These are phyloP conservation scores for Nomada flava DNA, from an alignment of 2,888 invertebrate species.

Conservation along the genomic window DNA sequence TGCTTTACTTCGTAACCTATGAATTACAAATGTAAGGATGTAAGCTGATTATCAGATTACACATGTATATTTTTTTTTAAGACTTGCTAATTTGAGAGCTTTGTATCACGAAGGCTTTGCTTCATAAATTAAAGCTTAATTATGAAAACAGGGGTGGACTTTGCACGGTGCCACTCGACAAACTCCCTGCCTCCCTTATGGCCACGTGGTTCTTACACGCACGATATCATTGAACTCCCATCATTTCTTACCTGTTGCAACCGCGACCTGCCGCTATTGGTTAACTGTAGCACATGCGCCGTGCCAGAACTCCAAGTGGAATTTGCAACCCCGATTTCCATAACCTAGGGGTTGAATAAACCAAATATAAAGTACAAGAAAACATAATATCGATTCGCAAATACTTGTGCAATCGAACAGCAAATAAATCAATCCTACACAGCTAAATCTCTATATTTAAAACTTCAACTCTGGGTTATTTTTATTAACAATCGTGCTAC, in stretches of 20 bases:
- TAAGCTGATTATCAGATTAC: not conserved
- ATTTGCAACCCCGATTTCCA: not conserved
- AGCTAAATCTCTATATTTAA: too few species aligned
- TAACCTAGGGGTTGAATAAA: conserved; percentile 25
- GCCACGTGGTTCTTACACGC: conserved; percentile 39
- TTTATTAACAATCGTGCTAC: too few species aligned
- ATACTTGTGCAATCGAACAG: not conserved
- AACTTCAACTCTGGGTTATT: too few species aligned
- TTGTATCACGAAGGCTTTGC: not conserved
- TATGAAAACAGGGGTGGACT: not conserved
- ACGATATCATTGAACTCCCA: conserved; percentile 38
- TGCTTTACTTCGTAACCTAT: not conserved
- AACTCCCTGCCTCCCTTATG: not conserved
- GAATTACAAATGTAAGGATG: not conserved
- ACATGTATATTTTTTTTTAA: too few species aligned
- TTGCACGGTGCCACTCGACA: not conserved
- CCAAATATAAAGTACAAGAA: conserved; percentile 1
- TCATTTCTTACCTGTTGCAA: conserved; percentile 68
- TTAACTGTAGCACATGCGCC: conserved; percentile 59
- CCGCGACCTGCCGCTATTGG: conserved; percentile 54
- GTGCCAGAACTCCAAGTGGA: conserved; percentile 17
- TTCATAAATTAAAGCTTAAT: not conserved
- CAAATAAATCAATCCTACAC: not conserved
- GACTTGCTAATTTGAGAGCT: too few species aligned
- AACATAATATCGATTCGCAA: not conserved